Conservation (phyloP, 2,797 vertebrate species). For the Todus mexicanus region DNA sequence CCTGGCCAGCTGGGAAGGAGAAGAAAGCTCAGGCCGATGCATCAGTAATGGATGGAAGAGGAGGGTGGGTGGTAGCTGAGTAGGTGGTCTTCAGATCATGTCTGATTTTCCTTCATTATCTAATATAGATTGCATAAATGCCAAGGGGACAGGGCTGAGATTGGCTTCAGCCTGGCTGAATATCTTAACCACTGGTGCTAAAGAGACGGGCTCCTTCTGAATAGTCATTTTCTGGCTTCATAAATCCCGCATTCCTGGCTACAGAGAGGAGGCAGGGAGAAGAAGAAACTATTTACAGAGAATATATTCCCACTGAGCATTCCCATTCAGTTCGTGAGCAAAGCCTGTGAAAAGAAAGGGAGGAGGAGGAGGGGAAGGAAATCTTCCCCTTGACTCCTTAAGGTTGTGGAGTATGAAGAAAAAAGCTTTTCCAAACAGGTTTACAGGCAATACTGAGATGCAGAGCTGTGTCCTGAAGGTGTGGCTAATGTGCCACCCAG, state of each 20-base stretch:
- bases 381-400: not conserved
- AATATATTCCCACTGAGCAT: not conserved
- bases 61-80: not conserved
- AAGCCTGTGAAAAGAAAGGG: constrained; percentile 19
- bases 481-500: not conserved
- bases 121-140: not conserved
- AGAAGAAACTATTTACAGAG: constrained; percentile 49
- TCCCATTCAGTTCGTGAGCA: not conserved
- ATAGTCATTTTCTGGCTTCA: not conserved
- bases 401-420: not conserved
- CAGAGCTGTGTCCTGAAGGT: not conserved
- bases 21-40: not conserved
- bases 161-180: not conserved
- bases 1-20: not conserved
- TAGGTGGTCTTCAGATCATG: constrained; percentile 1
- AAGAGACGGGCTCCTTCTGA: not conserved
- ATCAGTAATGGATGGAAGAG: not conserved
- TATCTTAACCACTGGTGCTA: not conserved
- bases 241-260: not conserved
- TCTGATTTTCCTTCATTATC: constrained; percentile 22
- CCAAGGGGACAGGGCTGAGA: not conserved
- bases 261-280: not conserved
- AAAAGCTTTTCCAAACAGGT: not conserved
- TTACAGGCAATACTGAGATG: rapidly evolving
- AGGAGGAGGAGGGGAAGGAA: not conserved